Conservation (phyloP, 2,797 vertebrate species). For the Benthosema pterotum region DNA sequence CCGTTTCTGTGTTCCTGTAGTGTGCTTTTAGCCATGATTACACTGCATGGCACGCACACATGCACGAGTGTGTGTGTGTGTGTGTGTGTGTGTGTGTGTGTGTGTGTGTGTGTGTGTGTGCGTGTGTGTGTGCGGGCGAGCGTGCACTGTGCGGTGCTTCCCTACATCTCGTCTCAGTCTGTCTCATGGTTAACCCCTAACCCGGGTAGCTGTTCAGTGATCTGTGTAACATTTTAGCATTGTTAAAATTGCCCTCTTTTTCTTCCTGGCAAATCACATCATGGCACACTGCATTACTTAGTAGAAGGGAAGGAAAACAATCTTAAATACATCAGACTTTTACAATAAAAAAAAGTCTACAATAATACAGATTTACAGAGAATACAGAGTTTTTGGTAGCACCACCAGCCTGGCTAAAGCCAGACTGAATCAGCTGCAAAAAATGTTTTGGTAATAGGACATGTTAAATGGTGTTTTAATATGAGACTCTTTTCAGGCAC, state of each 20-base stretch:
- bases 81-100: too few species aligned
- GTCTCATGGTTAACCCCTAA: constrained; percentile 56
- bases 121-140: too few species aligned
- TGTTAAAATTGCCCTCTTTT: constrained; percentile 28
- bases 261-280: constrained; percentile 3
- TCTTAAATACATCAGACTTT: constrained; percentile 5
- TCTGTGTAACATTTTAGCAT: constrained; percentile 26
- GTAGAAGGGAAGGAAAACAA: constrained; percentile 6
- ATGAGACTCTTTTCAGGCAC: too few species aligned
- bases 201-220: constrained; percentile 42
- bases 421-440: too few species aligned
- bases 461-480: constrained; percentile 18
- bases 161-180: constrained; percentile 19
- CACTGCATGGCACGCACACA: too few species aligned
- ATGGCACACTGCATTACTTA: constrained; percentile 7
- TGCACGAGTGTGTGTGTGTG: too few species aligned
- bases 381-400: too few species aligned
- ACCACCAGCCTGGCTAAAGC: too few species aligned
- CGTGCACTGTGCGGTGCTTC: background rate
- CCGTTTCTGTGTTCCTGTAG: constrained; percentile 33
- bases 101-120: too few species aligned
- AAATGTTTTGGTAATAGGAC: constrained; percentile 47
- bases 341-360: too few species aligned
- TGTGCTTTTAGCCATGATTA: constrained; percentile 6
- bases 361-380: too few species aligned